Evolutionary conservation across 2,113 vertebrate genomes (phyloP).

Genomic region (Protobothrops mucrosquamatus): DNA sequence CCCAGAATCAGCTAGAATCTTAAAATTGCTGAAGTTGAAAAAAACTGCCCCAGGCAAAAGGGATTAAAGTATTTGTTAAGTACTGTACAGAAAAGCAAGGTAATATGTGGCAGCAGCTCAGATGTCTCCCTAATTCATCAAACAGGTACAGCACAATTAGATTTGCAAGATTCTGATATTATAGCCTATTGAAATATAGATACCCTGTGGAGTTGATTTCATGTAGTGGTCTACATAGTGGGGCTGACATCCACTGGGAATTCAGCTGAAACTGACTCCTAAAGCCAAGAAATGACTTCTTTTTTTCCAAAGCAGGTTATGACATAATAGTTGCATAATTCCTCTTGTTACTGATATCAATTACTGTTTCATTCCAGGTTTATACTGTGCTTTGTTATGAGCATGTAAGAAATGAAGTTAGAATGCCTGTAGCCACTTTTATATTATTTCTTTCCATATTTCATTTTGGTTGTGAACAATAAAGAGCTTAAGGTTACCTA

Average conservation of each 20-base stretch:
- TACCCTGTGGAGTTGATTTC: background rate
- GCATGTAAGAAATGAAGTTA: background rate
- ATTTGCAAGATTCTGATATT: background rate
- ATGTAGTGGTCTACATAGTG: background rate
- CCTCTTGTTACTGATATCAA: background rate
- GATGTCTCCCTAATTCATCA: background rate
- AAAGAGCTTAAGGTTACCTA: background rate
- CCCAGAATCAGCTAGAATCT: background rate
- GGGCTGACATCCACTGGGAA: no score
- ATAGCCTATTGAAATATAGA: background rate
- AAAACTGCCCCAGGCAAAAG: no score
- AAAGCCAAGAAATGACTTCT: no score
- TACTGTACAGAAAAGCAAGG: background rate
- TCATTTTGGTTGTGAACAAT: background rate
- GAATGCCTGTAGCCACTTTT: background rate
- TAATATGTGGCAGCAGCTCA: background rate
- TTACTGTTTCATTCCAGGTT: background rate
- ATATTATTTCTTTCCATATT: background rate
- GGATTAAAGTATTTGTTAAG: background rate
- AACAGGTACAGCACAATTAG: background rate
- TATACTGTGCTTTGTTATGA: background rate
- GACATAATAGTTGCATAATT: background rate
- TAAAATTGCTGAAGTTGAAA: background rate
- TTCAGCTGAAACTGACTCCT: no score
- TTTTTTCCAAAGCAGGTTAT: background rate